Evolutionary conservation across 2,113 vertebrate species (phyloP).

Genomic region (Psilopsiagon aurifrons): DNA sequence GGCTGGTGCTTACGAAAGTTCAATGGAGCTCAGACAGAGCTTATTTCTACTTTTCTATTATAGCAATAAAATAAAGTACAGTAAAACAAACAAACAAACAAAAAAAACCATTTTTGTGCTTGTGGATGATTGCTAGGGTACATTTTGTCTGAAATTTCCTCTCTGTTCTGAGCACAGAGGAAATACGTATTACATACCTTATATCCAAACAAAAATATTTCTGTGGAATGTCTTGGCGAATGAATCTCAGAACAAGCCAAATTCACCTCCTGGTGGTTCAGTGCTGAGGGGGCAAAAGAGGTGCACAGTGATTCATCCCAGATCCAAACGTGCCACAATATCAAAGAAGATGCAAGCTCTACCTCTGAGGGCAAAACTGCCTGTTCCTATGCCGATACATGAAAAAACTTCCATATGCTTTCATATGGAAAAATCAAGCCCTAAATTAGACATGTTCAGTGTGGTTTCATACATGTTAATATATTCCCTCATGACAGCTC

Average conservation of each 20-base stretch:
- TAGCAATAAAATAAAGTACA: neutral
- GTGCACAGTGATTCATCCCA: neutral
- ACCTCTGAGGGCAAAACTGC: neutral
- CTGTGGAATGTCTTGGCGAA: neutral
- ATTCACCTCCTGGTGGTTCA: neutral
- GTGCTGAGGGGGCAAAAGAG: neutral
- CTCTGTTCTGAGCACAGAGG: neutral
- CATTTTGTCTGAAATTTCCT: neutral
- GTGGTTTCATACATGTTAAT: neutral
- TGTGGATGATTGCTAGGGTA: neutral
- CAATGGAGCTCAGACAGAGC: neutral
- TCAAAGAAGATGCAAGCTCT: neutral
- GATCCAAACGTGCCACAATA: neutral
- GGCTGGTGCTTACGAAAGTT: neutral
- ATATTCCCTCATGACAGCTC: slow-evolving; percentile 17
- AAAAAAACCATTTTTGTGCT: accelerated
- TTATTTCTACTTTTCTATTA: neutral
- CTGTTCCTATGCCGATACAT: accelerated
- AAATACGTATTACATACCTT: neutral
- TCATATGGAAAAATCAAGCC: neutral
- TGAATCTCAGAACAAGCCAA: neutral
- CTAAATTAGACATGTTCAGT: neutral
- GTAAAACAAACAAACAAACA: neutral
- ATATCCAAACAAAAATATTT: neutral
- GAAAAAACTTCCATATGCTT: neutral